These are phyloP conservation scores for Steatornis caripensis DNA, from an alignment of 2,113 vertebrate species.

Conservation along the genomic window DNA sequence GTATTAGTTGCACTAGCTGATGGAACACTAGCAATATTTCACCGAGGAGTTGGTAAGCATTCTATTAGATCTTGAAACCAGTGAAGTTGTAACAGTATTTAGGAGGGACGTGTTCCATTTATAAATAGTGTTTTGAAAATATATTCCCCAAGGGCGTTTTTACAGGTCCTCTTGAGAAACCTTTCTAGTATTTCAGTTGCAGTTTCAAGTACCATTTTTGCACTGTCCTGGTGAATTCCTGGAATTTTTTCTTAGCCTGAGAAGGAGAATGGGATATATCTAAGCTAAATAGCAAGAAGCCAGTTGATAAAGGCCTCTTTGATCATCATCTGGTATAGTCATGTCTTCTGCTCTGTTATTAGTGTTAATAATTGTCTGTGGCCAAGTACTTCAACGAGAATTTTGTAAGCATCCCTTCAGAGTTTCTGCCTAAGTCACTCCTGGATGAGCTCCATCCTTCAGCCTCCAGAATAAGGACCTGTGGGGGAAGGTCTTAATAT, in stretches of 20 bases:
- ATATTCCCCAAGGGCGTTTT: background rate
- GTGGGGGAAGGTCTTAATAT: background rate
- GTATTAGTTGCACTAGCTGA: conserved; percentile 94
- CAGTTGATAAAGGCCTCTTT: background rate
- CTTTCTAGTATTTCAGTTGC: background rate
- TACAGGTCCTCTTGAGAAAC: background rate
- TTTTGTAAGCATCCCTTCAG: background rate
- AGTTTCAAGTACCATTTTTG: background rate
- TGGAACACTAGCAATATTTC: conserved; percentile 94
- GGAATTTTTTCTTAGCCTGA: background rate
- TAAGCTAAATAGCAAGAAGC: background rate
- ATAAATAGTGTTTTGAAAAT: background rate
- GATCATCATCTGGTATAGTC: background rate
- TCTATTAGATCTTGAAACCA: background rate
- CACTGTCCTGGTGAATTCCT: background rate
- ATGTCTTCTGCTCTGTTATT: background rate
- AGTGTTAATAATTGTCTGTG: background rate
- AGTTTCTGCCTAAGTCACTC: background rate
- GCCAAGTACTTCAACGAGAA: background rate
- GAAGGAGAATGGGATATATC: background rate
- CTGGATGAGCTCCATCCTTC: background rate
- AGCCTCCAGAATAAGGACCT: background rate
- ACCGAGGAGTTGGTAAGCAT: conserved; percentile 89
- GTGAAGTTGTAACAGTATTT: background rate
- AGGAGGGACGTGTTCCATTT: background rate